Evolutionary conservation across 2,113 vertebrate genomes (phyloP), one percentile per base, ranked within the genome.

Genomic region (Prunella fulvescens): DNA sequence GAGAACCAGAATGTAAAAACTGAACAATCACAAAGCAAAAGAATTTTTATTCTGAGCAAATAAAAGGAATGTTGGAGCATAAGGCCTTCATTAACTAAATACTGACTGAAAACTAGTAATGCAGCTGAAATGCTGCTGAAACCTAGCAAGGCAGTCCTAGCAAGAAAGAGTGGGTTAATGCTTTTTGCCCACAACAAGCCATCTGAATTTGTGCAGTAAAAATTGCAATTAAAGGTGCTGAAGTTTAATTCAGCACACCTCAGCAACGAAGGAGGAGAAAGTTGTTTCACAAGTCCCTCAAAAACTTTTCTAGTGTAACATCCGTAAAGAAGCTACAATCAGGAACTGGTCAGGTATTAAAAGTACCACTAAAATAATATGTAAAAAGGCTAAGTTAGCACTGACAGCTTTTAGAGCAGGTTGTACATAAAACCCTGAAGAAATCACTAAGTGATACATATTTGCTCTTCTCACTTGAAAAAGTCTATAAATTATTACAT

Each of bases 251-350:
- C 54, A 33, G 60, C 37, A 44, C 57, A 77, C 28, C 42, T 48
- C 54, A 50, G 31, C 56, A 42, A 66, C 0, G 0, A 64, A 29
- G 45, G 8, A 66, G n/a, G 37, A 33, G 16, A 35, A 45, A 89
- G 57, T 51, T 91, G 80, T 54, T 73, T 48, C 57, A 29, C 29
- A 88, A 94, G 78, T 91, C 65, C 57, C 83, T 82, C 47, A 45
- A 51, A 92, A 97, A 97, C 94, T 97, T 97, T 94, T 58, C 40
- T 37, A 83, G 54, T 11, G 24, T 28, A 54, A 83, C 24, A 22
- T 67, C n/a, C 18, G 17, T 29, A 64, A 39, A 60, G 61, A 6
- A 78, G 25, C 25, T 74, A 66, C 47, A 60, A 62, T 61, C 51
- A 72, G n/a, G 88, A 89, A 50, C 28, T 19, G 16, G 28, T 15